Evolutionary conservation across 2,888 invertebrate genomes (phyloP), one percentile per base, ranked within the genome.

Genomic region (Lasioglossum malachurum): DNA sequence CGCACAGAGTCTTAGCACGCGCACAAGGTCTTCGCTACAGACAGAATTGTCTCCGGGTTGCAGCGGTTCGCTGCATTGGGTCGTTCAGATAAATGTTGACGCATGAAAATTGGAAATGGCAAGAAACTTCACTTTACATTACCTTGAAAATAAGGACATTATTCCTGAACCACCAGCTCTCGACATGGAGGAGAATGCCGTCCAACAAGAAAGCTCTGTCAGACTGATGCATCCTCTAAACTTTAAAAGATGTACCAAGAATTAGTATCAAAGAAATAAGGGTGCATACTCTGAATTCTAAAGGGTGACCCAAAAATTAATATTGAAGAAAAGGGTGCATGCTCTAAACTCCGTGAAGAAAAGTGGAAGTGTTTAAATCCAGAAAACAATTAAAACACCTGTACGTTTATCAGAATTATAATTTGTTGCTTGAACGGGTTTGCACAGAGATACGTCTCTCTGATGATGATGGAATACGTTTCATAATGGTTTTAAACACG

Each of bases 401-500:
- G 46, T 46, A 46, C 31, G 16, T 67, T 38, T 12, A 35, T 41
- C 4, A 0, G n/a, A 38, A 38, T 35, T 4, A 23, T 23, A 8
- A 19, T 46, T 73, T 19, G 4, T 31, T 4, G 19, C 23, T 23
- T 19, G 27, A 73, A 31, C 19, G 19, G 0, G 31, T 1, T 46
- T 46, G 19, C 8, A 31, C 0, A 44, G 16, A 16, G n/a, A 72
- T 5, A 16, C 0, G 1, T 10, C 41, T 27, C 71, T 72, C 46
- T 71, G 69, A 46, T 1, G 31, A 46, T 31, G 4, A 46, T 46
- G 60, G 41, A 80, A 71, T 27, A 31, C 23, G 16, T 41, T 49
- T n/a, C 23, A 23, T 31, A 27, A 35, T 46, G 41, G n/a, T 83
- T 80, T 80, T 69, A 83, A 83, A 71, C 71, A 41, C 49, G 35